Conservation (phyloP, 2,888 invertebrate species). For the Aquatica leii region DNA sequence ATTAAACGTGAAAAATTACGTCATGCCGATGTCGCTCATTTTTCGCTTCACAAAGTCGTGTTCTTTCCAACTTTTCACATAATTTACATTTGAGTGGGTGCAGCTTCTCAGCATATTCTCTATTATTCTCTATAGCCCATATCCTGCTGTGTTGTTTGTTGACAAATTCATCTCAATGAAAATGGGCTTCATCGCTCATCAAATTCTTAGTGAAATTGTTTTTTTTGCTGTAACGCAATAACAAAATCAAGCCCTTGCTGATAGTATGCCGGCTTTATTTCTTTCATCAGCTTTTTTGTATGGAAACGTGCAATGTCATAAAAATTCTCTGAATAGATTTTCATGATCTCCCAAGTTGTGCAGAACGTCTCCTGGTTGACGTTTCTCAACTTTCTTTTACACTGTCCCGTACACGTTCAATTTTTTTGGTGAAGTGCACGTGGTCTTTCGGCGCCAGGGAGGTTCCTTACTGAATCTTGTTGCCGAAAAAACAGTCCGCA, state of each 20-base stretch:
- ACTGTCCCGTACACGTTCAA: slow-evolving; percentile 18
- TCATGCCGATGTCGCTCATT: slow-evolving; percentile 15
- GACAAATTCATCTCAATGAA: too few relatives aligned
- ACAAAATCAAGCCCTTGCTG: slow-evolving; percentile 23
- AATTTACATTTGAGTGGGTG: slow-evolving; percentile 24
- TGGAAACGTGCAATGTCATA: slow-evolving; percentile 28
- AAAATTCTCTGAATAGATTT: slow-evolving; percentile 27
- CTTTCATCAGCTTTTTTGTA: slow-evolving; percentile 36
- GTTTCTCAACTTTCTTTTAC: slow-evolving; percentile 27
- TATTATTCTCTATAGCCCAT: slow-evolving; percentile 23
- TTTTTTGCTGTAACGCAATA: too few relatives aligned
- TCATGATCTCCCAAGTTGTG: slow-evolving; percentile 21
- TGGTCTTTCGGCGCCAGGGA: slow-evolving; percentile 5
- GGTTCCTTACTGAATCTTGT: background rate
- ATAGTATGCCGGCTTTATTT: slow-evolving; percentile 26
- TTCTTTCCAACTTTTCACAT: slow-evolving; percentile 22
- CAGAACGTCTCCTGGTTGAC: slow-evolving; percentile 36
- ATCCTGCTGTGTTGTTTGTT: background rate
- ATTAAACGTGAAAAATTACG: slow-evolving; percentile 17
- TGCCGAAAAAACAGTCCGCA: background rate
- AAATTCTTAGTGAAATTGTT: slow-evolving; percentile 22
- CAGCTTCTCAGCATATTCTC: slow-evolving; percentile 33
- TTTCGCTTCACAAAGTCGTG: slow-evolving; percentile 8
- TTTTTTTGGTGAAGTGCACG: background rate
- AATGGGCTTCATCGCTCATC: slow-evolving; percentile 23